Conservation (phyloP, 2,888 invertebrate species). For the Drosophila multiciliata region DNA sequence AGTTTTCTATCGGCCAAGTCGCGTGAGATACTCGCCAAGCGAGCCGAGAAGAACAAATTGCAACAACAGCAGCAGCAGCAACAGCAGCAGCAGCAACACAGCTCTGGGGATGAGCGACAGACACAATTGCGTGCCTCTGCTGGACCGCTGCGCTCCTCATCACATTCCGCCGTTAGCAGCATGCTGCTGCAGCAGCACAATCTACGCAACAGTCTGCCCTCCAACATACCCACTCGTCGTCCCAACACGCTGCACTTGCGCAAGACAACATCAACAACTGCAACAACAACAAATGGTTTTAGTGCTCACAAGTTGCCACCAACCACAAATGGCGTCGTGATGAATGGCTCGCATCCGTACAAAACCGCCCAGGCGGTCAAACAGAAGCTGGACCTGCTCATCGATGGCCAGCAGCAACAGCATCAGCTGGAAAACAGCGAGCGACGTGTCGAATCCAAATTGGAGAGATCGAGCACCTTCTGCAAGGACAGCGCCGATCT, state of each 20-base stretch:
- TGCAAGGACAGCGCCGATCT: constrained; percentile 84
- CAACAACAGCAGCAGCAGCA: constrained; percentile 75
- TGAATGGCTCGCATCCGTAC: constrained; percentile 65
- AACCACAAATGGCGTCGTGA: constrained; percentile 56
- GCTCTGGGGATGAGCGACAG: constrained; percentile 67
- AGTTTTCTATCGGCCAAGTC: constrained; percentile 85
- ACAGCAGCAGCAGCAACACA: constrained; percentile 58
- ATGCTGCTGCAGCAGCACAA: constrained; percentile 75
- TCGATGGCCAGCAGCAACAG: constrained; percentile 64
- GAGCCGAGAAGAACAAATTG: constrained; percentile 83
- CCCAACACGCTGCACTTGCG: constrained; percentile 82
- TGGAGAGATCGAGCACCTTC: constrained; percentile 85
- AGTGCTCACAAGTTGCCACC: constrained; percentile 17
- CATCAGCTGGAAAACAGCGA: constrained; percentile 20
- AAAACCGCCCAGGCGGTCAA: constrained; percentile 79
- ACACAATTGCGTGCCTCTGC: constrained; percentile 58
- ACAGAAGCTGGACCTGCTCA: constrained; percentile 83
- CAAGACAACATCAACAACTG: constrained; percentile 65
- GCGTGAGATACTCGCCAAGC: constrained; percentile 84
- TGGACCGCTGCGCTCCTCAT: constrained; percentile 77
- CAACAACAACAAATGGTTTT: constrained; percentile 42
- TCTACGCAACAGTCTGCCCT: constrained; percentile 80
- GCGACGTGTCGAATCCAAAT: constrained; percentile 76
- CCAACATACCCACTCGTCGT: constrained; percentile 84
- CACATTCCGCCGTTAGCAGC: constrained; percentile 78